These are phyloP conservation scores for cat (Felis catus) DNA, from an alignment of 2,113 vertebrate species.

Conservation along the genomic window F.catus_Fca126_mat1.0 CM031420.1:1159501-1160000, in stretches of 20 bases:
- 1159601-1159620: slow-evolving; percentile 30
- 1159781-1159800: slow-evolving; percentile 33
- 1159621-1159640: neutral
- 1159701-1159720: neutral
- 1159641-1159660: slow-evolving; percentile 12
- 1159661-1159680: neutral
- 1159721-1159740: slow-evolving; percentile 36
- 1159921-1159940: slow-evolving; percentile 36
- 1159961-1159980: neutral
- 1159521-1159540: neutral
- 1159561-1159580: neutral
- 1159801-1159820: neutral
- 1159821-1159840: neutral
- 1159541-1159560: neutral
- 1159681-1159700: neutral
- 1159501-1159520: neutral
- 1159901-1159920: neutral
- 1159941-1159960: slow-evolving; percentile 22
- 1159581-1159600: neutral
- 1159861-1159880: slow-evolving; percentile 21
- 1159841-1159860: slow-evolving; percentile 33
- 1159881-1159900: slow-evolving; percentile 28
- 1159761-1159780: slow-evolving; percentile 26
- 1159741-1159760: slow-evolving; percentile 19
- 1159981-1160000: slow-evolving; percentile 33